Evolutionary conservation across 2,888 invertebrate genomes (phyloP), one percentile per base, ranked within the genome.

Genomic region (Trissonchulus sp.): DNA sequence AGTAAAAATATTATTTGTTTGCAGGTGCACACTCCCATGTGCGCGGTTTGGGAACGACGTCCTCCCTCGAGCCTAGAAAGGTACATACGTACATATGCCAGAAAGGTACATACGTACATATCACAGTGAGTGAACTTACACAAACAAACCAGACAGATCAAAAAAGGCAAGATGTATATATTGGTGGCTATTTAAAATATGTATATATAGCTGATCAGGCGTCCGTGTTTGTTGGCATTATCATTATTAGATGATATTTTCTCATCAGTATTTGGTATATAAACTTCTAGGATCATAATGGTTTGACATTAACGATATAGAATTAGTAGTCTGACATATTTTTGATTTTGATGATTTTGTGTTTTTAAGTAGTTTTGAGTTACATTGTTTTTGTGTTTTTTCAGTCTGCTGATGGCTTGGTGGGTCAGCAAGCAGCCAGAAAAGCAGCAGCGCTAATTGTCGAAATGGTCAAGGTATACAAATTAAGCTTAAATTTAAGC

Each of bases 1-100:
- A n/a, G n/a, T n/a, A n/a, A n/a, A n/a, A n/a, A n/a, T n/a, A n/a
- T n/a, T n/a, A n/a, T n/a, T n/a, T n/a, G n/a, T 48, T 48, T 48
- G 8, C 48, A 83, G 87, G 98, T 1, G 97, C 98, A 0, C 99
- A 99, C 87, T 99, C 99, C 0, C 99, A 99, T 83, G 98, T 99
- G 77, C 89, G 97, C 79, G 99, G 99, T 0, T 87, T 99, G 1
- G 99, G 99, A 18, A 88, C 99, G 1, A 92, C 96, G 87, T 96
- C 85, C 84, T 76, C 37, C 69, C 38, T 78, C 2, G 37, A 75
- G 36, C 68, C 74, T 28, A 62, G 63, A 68, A 37, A 77, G 63
- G 72, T 77, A 15, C n/a, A n/a, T 35, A 72, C 63, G 36, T n/a
- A 18, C 18, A 18, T 18, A n/a, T n/a, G n/a, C n/a, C n/a, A n/a